phyloP scores from a whole-genome alignment of 2,888 invertebrate species.

The Parnassius glacialis region DNA sequence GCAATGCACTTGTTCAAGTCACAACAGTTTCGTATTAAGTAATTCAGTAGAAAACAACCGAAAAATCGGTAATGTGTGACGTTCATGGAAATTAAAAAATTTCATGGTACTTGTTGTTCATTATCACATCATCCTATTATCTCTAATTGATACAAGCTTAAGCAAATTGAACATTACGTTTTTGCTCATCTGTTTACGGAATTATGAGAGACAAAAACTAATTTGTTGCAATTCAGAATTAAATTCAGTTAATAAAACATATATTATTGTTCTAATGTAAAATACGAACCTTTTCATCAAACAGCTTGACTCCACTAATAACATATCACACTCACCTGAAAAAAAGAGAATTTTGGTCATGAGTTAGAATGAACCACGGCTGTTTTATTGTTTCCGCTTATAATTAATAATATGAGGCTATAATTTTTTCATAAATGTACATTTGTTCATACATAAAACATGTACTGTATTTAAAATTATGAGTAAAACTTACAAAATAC shows the following conservation, averaged over 20 bases:
- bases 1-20: slow-evolving; percentile 51
- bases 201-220: too few relatives aligned
- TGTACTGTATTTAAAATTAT: slow-evolving; percentile 30
- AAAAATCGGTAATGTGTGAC: too few relatives aligned
- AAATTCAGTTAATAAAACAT: neutral
- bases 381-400: slow-evolving; percentile 41
- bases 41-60: too few relatives aligned
- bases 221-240: too few relatives aligned
- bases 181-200: too few relatives aligned
- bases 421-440: slow-evolving; percentile 44
- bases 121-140: too few relatives aligned
- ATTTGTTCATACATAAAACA: slow-evolving; percentile 53
- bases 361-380: slow-evolving; percentile 35
- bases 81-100: too few relatives aligned
- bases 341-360: slow-evolving; percentile 42
- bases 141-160: too few relatives aligned
- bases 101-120: too few relatives aligned
- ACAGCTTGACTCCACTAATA: slow-evolving; percentile 25
- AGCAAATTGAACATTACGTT: too few relatives aligned
- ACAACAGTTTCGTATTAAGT: slow-evolving; percentile 5
- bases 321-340: slow-evolving; percentile 64
- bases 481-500: slow-evolving; percentile 45
- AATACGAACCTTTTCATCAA: slow-evolving; percentile 35
- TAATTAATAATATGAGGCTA: slow-evolving; percentile 44
- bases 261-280: slow-evolving; percentile 8